Percentiles rank a stretch among this genome's conserved stretches.
These are phyloP conservation scores for Chironomus tentans DNA, from an alignment of 2,888 invertebrate species.

Conservation along the genomic window DNA sequence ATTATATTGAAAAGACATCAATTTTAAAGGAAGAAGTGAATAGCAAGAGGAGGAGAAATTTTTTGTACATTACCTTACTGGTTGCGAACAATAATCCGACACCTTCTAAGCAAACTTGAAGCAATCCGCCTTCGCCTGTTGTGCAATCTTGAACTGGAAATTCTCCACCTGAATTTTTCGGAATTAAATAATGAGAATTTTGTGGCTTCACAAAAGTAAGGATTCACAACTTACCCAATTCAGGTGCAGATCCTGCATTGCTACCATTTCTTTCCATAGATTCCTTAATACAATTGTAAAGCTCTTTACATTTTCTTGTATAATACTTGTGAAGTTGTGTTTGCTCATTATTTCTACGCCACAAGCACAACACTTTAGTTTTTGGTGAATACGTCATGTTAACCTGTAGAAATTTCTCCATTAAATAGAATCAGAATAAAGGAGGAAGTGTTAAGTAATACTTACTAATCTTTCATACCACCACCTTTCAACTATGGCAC, in stretches of 20 bases:
- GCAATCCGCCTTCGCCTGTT: slow-evolving; percentile 92
- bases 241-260: slow-evolving; percentile 42
- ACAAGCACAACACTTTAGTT: slow-evolving; percentile 92
- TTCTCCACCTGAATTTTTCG: slow-evolving; percentile 65
- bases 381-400: slow-evolving; percentile 99
- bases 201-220: neutral
- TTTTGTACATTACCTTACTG: slow-evolving; percentile 75
- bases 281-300: slow-evolving; percentile 97
- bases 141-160: slow-evolving; percentile 98
- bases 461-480: slow-evolving; percentile 85
- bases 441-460: neutral
- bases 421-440: too few relatives aligned
- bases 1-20: slow-evolving; percentile 26
- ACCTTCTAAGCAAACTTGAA: slow-evolving; percentile 99
- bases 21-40: slow-evolving; percentile 10
- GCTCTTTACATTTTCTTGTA: slow-evolving; percentile 97
- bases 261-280: slow-evolving; percentile 88
- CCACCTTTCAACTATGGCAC: slow-evolving; percentile 89
- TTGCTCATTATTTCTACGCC: slow-evolving; percentile 90
- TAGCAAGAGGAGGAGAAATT: slow-evolving; percentile 31
- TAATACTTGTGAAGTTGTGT: slow-evolving; percentile 97
- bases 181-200: neutral
- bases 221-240: slow-evolving; percentile 31
- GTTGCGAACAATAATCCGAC: slow-evolving; percentile 97
- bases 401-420: slow-evolving; percentile 43